Evolutionary conservation across 2,797 vertebrate genomes (phyloP).

Genomic region (Girardinus metallicus): DNA sequence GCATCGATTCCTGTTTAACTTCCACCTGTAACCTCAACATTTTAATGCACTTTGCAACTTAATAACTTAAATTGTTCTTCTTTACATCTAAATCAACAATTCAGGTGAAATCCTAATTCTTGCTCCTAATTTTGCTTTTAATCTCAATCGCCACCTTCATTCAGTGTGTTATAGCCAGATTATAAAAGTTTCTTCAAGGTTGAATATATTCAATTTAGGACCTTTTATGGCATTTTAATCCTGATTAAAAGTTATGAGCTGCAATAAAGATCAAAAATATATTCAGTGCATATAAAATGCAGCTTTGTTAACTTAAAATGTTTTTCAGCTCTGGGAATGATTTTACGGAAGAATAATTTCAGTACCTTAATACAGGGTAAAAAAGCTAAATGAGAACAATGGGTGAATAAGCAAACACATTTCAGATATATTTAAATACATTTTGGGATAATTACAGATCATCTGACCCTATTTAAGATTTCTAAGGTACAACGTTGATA

Average conservation of each 20-base stretch:
- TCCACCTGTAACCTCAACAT: neutral
- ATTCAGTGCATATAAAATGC: neutral
- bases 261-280: neutral
- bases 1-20: neutral
- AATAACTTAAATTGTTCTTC: neutral
- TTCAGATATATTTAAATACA: neutral
- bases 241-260: neutral
- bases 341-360: neutral
- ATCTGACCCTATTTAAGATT: neutral
- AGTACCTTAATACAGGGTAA: neutral
- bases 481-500: neutral
- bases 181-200: neutral
- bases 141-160: neutral
- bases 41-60: constrained; percentile 3
- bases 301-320: neutral
- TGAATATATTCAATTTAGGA: neutral
- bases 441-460: neutral
- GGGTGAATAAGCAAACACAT: neutral
- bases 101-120: neutral
- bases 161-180: neutral
- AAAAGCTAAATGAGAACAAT: neutral
- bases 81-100: neutral
- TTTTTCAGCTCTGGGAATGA: neutral
- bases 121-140: neutral
- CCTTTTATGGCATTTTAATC: neutral